Evolutionary conservation across 2,797 vertebrate species (phyloP).

Genomic region (Falco peregrinus): DNA sequence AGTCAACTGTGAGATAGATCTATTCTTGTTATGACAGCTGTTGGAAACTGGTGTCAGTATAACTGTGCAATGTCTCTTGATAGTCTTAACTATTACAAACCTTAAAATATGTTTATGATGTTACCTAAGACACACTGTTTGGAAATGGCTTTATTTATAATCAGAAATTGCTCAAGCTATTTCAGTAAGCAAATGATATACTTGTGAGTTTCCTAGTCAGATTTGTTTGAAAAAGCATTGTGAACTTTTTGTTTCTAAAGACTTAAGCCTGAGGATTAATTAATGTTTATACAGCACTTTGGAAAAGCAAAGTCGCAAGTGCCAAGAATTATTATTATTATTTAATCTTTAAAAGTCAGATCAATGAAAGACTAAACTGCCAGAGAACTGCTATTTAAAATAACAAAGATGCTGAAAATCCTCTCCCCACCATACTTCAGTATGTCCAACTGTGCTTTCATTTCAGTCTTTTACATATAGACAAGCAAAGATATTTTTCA

Average conservation of each 20-base stretch:
- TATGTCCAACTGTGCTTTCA: neutral
- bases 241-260: slow-evolving; percentile 39
- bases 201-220: slow-evolving; percentile 36
- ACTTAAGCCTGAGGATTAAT: slow-evolving; percentile 65
- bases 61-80: slow-evolving; percentile 56
- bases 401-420: slow-evolving; percentile 23
- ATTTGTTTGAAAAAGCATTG: slow-evolving; percentile 51
- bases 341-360: slow-evolving; percentile 46
- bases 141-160: slow-evolving; percentile 56
- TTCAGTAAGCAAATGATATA: slow-evolving; percentile 45
- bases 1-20: slow-evolving; percentile 38
- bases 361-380: slow-evolving; percentile 44
- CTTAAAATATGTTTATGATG: slow-evolving; percentile 64
- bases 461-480: neutral
- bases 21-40: slow-evolving; percentile 60
- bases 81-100: slow-evolving; percentile 63
- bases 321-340: slow-evolving; percentile 55
- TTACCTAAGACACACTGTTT: slow-evolving; percentile 51
- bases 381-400: slow-evolving; percentile 31
- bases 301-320: slow-evolving; percentile 36
- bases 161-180: slow-evolving; percentile 40
- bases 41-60: slow-evolving; percentile 66
- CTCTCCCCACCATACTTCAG: neutral
- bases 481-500: neutral
- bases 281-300: slow-evolving; percentile 66